These are phyloP conservation scores for Drosophila tsacasi DNA, from an alignment of 1,140 invertebrate genomes.

Conservation along the genomic window DNA sequence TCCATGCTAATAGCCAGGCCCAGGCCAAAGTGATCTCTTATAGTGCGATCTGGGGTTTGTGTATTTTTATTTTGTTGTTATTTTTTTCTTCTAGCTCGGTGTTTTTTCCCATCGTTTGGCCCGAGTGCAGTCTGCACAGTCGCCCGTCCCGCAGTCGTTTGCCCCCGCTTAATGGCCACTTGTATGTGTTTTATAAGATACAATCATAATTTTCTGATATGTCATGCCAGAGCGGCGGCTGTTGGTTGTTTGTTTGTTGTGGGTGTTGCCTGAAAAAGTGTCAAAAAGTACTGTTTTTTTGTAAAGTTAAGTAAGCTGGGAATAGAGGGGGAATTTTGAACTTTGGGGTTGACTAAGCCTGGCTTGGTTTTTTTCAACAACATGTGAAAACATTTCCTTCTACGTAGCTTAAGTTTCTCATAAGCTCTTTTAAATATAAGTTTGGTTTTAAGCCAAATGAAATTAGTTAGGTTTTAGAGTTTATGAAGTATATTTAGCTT, in stretches of 20 bases:
- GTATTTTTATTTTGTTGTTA: conserved; percentile 24
- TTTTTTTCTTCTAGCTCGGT: conserved; percentile 12
- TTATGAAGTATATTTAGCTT: too few relatives aligned
- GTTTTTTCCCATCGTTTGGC: conserved; percentile 64
- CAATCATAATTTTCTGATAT: conserved; percentile 80
- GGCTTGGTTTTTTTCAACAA: not conserved
- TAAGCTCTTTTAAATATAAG: too few relatives aligned
- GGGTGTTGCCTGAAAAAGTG: conserved; percentile 68
- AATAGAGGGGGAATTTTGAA: conserved; percentile 4
- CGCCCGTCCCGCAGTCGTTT: conserved; percentile 11
- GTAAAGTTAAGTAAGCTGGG: conserved; percentile 24
- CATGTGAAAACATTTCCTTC: not conserved
- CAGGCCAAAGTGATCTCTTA: conserved; percentile 68
- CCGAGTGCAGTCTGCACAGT: conserved; percentile 11
- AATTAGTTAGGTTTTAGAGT: too few relatives aligned
- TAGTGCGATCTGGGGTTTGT: conserved; percentile 31
- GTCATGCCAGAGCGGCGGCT: conserved; percentile 59
- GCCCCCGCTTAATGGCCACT: conserved; percentile 58
- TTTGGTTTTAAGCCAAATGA: too few relatives aligned
- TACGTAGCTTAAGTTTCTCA: too few relatives aligned
- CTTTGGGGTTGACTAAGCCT: not conserved
- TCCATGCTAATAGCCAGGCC: conserved; percentile 52
- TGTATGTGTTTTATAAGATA: conserved; percentile 75
- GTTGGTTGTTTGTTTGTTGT: conserved; percentile 39
- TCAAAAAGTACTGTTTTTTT: conserved; percentile 30